These are phyloP conservation scores for Aricia artaxerxes DNA, from an alignment of 2,888 invertebrate species.

Conservation along the genomic window DNA sequence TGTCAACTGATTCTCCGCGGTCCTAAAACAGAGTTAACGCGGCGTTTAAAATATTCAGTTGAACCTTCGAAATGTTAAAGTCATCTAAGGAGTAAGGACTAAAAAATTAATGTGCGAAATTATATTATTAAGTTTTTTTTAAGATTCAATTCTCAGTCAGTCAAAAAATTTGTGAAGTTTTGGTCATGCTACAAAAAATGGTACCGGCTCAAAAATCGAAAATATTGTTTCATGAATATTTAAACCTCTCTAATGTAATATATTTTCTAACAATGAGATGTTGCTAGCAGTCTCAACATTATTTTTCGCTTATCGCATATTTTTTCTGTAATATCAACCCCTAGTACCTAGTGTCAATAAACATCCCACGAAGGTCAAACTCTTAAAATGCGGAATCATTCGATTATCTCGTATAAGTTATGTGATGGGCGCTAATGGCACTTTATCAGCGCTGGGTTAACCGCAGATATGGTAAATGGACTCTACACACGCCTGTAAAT, in stretches of 20 bases:
- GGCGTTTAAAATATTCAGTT: not conserved
- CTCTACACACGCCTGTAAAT: conserved; percentile 1
- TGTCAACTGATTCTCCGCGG: conserved; percentile 21
- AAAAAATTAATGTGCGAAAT: not conserved
- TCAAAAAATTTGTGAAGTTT: no score
- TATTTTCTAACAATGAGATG: no score
- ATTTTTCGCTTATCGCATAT: not conserved
- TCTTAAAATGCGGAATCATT: conserved; percentile 6
- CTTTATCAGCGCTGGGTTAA: conserved; percentile 33
- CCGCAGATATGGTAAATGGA: conserved; percentile 20
- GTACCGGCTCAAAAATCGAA: no score
- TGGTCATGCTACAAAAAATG: no score
- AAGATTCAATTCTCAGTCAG: no score
- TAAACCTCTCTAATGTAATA: no score
- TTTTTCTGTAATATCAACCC: not conserved
- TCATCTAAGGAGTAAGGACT: not conserved
- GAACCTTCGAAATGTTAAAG: not conserved
- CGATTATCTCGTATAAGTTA: conserved; percentile 31
- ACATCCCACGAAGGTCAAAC: not conserved
- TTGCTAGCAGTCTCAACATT: no score
- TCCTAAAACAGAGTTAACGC: not conserved
- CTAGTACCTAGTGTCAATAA: not conserved
- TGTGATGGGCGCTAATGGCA: conserved; percentile 36
- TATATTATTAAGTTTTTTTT: no score
- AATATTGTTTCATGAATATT: no score